Conservation (phyloP, 2,888 invertebrate species). For the Caenorhabditis drosophilae region DNA sequence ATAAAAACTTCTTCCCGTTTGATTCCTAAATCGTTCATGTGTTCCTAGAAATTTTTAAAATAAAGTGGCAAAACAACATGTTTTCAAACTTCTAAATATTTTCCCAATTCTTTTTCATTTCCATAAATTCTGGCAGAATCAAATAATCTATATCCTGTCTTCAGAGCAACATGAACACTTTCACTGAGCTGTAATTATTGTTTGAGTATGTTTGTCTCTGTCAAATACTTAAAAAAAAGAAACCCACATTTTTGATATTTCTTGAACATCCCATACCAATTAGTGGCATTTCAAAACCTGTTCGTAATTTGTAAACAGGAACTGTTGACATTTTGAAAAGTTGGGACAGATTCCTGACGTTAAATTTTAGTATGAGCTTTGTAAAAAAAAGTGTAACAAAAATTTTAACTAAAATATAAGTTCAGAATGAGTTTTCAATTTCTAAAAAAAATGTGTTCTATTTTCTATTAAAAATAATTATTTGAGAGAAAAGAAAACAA, state of each 20-base stretch:
- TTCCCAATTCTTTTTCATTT: slow-evolving; percentile 79
- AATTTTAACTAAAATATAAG: no score
- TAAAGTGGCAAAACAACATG: background rate
- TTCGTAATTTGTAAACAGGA: slow-evolving; percentile 8
- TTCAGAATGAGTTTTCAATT: no score
- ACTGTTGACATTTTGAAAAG: no score
- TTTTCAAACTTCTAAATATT: slow-evolving; percentile 73
- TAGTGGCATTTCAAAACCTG: slow-evolving; percentile 40
- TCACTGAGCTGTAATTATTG: slow-evolving; percentile 1
- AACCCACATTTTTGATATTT: slow-evolving; percentile 23
- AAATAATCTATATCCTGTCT: slow-evolving; percentile 70
- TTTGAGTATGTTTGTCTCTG: no score
- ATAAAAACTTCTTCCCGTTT: slow-evolving; percentile 80
- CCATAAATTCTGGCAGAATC: slow-evolving; percentile 82
- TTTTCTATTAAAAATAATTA: no score
- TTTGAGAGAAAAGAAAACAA: no score
- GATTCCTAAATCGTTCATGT: slow-evolving; percentile 78
- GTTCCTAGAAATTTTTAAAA: slow-evolving; percentile 67
- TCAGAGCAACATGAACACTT: slow-evolving; percentile 68
- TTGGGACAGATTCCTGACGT: no score
- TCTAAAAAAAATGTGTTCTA: no score
- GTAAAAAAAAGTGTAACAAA: no score
- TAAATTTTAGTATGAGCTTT: no score
- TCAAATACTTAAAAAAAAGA: no score
- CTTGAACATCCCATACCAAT: slow-evolving; percentile 48